Evolutionary conservation across 2,888 invertebrate species (phyloP).

Genomic region (Selenia dentaria): DNA sequence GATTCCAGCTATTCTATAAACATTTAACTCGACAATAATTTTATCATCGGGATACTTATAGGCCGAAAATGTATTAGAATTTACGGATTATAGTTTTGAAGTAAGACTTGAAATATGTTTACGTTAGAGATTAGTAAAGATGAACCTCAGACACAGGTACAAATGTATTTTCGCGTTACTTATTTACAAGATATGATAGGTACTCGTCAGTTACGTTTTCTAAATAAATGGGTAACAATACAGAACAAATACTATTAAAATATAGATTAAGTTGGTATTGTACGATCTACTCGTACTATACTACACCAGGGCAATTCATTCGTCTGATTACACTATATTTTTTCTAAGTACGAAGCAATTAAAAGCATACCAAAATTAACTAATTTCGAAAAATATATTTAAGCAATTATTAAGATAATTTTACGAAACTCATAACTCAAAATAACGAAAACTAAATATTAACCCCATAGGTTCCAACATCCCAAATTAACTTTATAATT

Average conservation of each 20-base stretch:
- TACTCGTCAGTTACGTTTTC: constrained; percentile 27
- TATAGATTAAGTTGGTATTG: constrained; percentile 42
- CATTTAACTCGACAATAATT: too few species aligned
- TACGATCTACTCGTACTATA: constrained; percentile 47
- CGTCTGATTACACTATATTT: constrained; percentile 33
- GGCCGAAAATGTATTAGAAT: neutral
- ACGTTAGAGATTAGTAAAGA: constrained; percentile 40
- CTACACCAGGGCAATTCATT: constrained; percentile 40
- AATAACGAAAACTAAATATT: constrained; percentile 40
- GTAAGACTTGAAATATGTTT: neutral
- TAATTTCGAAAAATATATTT: constrained; percentile 33
- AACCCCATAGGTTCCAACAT: constrained; percentile 47
- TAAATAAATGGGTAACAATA: constrained; percentile 41
- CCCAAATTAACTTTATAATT: constrained; percentile 45
- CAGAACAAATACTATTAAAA: constrained; percentile 45
- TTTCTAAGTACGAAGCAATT: constrained; percentile 72
- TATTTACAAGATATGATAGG: constrained; percentile 67
- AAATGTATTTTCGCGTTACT: constrained; percentile 66
- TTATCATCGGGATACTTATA: too few species aligned
- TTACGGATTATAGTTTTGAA: neutral
- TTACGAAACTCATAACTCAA: constrained; percentile 45
- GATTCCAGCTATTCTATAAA: too few species aligned
- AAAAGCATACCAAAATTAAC: constrained; percentile 52
- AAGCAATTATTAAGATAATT: constrained; percentile 42
- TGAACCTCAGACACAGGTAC: constrained; percentile 73